phyloP scores from a whole-genome alignment of 2,888 invertebrate genomes.

The Graphium colonna region DNA sequence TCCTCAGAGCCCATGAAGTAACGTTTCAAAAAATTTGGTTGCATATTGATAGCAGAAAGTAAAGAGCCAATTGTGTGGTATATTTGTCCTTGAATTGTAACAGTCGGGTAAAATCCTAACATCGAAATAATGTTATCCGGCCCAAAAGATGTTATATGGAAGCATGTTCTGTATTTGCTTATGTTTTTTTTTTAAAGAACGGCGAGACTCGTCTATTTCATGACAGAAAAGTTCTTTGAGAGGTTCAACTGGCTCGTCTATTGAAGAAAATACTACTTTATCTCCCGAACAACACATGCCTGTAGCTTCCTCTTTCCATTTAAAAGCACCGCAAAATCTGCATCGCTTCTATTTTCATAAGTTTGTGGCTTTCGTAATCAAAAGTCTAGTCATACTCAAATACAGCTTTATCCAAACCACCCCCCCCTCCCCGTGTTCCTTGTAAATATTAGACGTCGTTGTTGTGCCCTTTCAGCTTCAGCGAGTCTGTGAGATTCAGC shows the following conservation, averaged over 20 bases:
- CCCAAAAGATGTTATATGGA: slow-evolving; percentile 31
- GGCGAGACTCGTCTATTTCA: slow-evolving; percentile 26
- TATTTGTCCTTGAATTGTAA: slow-evolving; percentile 26
- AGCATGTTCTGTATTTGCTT: slow-evolving; percentile 29
- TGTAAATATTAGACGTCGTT: slow-evolving; percentile 31
- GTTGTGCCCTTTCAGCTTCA: slow-evolving; percentile 31
- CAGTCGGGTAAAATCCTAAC: slow-evolving; percentile 25
- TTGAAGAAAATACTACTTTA: slow-evolving; percentile 26
- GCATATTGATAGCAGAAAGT: slow-evolving; percentile 18
- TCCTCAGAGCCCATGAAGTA: slow-evolving; percentile 26
- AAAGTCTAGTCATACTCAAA: slow-evolving; percentile 32
- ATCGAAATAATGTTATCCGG: slow-evolving; percentile 21
- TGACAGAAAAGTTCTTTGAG: slow-evolving; percentile 26
- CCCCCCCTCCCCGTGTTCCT: slow-evolving; percentile 28
- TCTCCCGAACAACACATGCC: slow-evolving; percentile 31
- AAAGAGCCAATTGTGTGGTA: slow-evolving; percentile 28
- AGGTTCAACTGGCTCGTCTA: slow-evolving; percentile 30
- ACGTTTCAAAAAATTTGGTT: slow-evolving; percentile 26
- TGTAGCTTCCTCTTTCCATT: slow-evolving; percentile 32
- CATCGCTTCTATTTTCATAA: slow-evolving; percentile 30
- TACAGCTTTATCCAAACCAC: slow-evolving; percentile 31
- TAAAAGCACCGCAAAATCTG: slow-evolving; percentile 29
- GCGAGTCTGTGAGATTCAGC: slow-evolving; percentile 14
- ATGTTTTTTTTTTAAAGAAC: slow-evolving; percentile 28
- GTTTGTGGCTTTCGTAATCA: slow-evolving; percentile 31